Percentiles rank a stretch among this genome's conserved stretches.
Evolutionary conservation across 2,888 invertebrate species (phyloP).

Genomic region (Piscicola geometra): DNA sequence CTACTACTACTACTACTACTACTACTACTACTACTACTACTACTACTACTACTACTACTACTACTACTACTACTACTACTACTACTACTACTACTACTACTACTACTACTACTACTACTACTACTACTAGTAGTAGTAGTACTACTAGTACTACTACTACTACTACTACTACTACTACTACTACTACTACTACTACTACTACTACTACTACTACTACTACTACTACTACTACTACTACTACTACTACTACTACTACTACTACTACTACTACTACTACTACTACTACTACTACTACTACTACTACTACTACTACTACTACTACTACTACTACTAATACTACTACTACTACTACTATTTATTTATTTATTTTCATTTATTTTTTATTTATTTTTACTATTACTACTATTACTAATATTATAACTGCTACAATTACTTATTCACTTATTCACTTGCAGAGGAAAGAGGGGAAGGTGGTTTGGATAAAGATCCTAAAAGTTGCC

Average conservation of each 20-base stretch:
- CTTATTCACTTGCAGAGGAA: neutral
- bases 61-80: slow-evolving; percentile 35
- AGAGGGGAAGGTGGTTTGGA: neutral
- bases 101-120: slow-evolving; percentile 25
- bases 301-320: too few relatives aligned
- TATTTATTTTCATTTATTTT: neutral
- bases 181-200: neutral
- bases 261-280: slow-evolving; percentile 32
- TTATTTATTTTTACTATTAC: neutral
- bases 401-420: neutral
- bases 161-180: slow-evolving; percentile 1
- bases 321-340: too few relatives aligned
- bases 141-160: slow-evolving; percentile 32
- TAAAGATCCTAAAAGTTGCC: neutral
- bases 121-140: slow-evolving; percentile 35
- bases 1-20: too few relatives aligned
- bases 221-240: slow-evolving; percentile 32
- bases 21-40: slow-evolving; percentile 16
- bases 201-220: slow-evolving; percentile 27
- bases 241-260: slow-evolving; percentile 32
- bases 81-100: slow-evolving; percentile 32
- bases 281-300: slow-evolving; percentile 22
- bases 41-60: slow-evolving; percentile 34
- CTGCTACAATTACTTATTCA: neutral
- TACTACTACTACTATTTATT: too few relatives aligned